Conservation (phyloP, 2,888 invertebrate species). For the Thumatha senex region DNA sequence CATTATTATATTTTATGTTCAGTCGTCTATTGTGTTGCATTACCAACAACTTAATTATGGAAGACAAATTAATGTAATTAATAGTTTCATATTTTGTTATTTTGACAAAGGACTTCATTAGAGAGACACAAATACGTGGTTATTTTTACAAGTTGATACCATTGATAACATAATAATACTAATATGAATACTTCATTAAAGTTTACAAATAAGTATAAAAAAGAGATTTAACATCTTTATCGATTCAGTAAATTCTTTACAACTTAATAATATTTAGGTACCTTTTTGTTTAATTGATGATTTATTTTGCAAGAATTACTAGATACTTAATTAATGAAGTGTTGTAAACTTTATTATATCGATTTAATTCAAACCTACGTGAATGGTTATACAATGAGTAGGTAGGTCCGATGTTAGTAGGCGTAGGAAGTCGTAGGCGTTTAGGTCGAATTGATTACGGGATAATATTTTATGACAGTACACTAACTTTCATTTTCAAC, state of each 20-base stretch:
- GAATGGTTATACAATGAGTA: not conserved
- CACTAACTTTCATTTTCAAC: constrained; percentile 33
- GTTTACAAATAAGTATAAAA: not conserved
- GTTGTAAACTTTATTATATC: not conserved
- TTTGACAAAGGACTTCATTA: not conserved
- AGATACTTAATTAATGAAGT: too few relatives aligned
- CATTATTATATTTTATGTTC: not conserved
- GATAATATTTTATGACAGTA: constrained; percentile 13
- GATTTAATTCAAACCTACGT: constrained; percentile 1
- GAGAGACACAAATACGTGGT: too few relatives aligned
- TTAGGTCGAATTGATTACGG: constrained; percentile 12
- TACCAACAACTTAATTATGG: constrained; percentile 3
- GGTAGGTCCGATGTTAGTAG: not conserved
- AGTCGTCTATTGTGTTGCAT: not conserved
- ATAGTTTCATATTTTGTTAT: too few relatives aligned
- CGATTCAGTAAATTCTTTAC: too few relatives aligned
- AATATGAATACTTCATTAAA: not conserved
- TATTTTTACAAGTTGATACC: too few relatives aligned
- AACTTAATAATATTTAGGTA: too few relatives aligned
- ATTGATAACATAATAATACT: too few relatives aligned
- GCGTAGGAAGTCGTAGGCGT: constrained; percentile 31
- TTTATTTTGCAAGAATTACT: not conserved
- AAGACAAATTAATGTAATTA: constrained; percentile 2
- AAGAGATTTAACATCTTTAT: too few relatives aligned
- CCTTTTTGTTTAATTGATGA: not conserved